Conservation (phyloP, 2,888 invertebrate species). For the Oasisia sp. region DNA sequence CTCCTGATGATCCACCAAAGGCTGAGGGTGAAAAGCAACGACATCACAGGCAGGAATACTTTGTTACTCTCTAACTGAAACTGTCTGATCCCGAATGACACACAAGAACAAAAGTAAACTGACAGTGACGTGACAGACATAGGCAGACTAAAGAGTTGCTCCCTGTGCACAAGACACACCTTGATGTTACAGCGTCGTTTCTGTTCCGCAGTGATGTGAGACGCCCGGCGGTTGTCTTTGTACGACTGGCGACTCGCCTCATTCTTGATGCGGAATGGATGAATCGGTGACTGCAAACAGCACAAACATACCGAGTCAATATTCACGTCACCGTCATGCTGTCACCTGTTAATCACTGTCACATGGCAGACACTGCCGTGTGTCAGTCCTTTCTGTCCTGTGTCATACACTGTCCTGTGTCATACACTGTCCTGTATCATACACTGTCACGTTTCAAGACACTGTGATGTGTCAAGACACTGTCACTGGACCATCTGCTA, state of each 20-base stretch:
- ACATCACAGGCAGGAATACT: no score
- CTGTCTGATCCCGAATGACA: no score
- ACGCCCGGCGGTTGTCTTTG: conserved; percentile 80
- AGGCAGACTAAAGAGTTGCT: no score
- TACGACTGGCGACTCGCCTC: conserved; percentile 30
- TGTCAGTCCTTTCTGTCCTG: not conserved
- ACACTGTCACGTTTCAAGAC: not conserved
- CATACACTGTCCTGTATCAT: not conserved
- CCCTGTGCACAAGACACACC: conserved; percentile 45
- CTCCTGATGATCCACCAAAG: no score
- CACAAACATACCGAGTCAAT: not conserved
- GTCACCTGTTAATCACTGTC: not conserved
- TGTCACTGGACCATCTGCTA: no score
- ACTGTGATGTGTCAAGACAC: no score
- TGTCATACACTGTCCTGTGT: not conserved
- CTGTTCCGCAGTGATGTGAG: conserved; percentile 88
- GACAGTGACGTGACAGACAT: no score
- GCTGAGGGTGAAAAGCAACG: no score
- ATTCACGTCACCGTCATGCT: not conserved
- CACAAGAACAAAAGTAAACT: no score
- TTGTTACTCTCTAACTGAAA: no score
- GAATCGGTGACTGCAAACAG: not conserved
- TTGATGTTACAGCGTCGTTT: conserved; percentile 95
- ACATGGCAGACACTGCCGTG: not conserved
- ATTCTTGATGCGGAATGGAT: conserved; percentile 27